A percentile compares a stretch with the other conserved stretches of the same genome.
Evolutionary conservation across 2,113 vertebrate genomes (phyloP).

Genomic region (Numenius arquata): DNA sequence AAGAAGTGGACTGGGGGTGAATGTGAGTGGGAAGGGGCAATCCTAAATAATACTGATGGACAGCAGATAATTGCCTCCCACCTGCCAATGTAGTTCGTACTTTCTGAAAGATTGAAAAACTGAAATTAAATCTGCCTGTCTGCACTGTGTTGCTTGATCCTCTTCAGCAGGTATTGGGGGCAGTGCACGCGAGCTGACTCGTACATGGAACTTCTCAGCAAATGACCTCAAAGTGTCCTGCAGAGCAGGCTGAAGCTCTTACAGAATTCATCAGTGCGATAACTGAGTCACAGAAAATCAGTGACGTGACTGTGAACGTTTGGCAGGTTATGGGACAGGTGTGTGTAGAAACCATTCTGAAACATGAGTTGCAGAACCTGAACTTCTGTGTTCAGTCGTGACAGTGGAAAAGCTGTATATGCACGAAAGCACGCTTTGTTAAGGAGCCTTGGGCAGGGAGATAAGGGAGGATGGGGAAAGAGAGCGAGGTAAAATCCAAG

Average conservation of each 20-base stretch:
- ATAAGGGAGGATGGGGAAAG: not conserved
- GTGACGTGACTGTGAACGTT: not conserved
- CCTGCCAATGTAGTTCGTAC: rapidly evolving
- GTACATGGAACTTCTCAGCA: rapidly evolving
- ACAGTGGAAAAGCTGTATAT: not conserved
- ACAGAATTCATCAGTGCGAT: not conserved
- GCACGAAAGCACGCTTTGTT: not conserved
- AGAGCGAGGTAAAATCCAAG: not conserved
- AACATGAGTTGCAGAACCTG: not conserved
- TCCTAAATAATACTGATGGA: not conserved
- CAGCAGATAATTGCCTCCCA: not conserved
- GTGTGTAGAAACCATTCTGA: not conserved
- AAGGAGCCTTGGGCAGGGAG: not conserved
- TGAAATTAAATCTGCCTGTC: not conserved
- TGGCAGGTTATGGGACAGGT: not conserved
- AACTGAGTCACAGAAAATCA: not conserved
- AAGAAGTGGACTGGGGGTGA: not conserved
- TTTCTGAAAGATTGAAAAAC: not conserved
- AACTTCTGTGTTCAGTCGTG: not conserved
- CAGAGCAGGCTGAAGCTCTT: not conserved
- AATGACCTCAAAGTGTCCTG: too few species aligned
- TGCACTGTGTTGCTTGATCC: not conserved
- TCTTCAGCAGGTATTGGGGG: not conserved
- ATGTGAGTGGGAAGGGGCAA: not conserved
- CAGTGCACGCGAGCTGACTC: not conserved